A percentile compares a stretch with the other conserved stretches of the same genome.
Evolutionary conservation across 2,888 invertebrate species (phyloP).

Genomic region (Anagyrus pseudococci): DNA sequence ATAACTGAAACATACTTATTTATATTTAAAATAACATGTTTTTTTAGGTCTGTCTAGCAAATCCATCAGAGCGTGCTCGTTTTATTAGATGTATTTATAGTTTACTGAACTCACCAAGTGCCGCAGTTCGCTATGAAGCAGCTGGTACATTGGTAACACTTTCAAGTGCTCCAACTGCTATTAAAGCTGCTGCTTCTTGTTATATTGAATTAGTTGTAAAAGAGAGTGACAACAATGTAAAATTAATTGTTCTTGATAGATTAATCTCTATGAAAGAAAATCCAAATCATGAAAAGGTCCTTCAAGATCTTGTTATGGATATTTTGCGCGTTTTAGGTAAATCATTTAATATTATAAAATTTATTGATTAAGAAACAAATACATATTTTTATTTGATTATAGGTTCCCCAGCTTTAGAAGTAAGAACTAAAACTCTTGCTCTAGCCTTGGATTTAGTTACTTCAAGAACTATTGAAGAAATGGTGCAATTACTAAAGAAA

Average conservation of each 20-base stretch:
- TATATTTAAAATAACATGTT: conserved; percentile 6
- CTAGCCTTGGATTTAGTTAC: conserved; percentile 89
- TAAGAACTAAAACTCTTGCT: conserved; percentile 83
- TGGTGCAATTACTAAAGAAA: conserved; percentile 90
- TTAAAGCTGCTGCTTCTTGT: conserved; percentile 96
- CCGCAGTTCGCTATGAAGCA: conserved; percentile 98
- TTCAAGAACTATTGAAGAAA: conserved; percentile 92
- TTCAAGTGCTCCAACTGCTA: conserved; percentile 96
- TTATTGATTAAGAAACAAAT: background rate
- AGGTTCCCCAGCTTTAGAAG: conserved; percentile 86
- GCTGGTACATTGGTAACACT: conserved; percentile 97
- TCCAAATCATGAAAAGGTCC: conserved; percentile 83
- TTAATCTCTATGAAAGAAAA: conserved; percentile 86
- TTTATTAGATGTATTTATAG: conserved; percentile 99
- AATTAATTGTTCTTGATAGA: conserved; percentile 95
- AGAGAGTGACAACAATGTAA: conserved; percentile 99
- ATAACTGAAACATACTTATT: background rate
- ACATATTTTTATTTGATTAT: background rate
- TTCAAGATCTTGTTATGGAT: conserved; percentile 95
- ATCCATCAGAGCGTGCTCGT: conserved; percentile 92
- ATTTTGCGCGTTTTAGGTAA: conserved; percentile 86
- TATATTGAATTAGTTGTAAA: conserved; percentile 99
- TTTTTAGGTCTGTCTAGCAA: conserved; percentile 88
- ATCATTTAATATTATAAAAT: background rate
- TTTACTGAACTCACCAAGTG: conserved; percentile 91